Evolutionary conservation across 2,888 invertebrate genomes (phyloP).

Genomic region (Melieria omissa): DNA sequence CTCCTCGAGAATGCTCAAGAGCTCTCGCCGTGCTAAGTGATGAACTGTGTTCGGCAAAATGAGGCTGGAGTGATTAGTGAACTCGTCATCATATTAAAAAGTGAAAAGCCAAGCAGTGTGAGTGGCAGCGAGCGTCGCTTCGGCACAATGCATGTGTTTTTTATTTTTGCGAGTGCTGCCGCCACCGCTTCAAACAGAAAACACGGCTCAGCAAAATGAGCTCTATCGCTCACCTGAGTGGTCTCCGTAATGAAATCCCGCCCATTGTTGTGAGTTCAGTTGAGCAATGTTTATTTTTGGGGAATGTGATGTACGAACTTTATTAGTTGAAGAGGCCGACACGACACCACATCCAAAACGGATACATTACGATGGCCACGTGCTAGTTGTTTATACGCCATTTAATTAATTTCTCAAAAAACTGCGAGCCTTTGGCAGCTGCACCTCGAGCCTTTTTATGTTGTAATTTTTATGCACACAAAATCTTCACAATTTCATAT

Average conservation of each 20-base stretch:
- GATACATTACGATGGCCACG: slow-evolving; percentile 67
- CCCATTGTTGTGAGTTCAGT: slow-evolving; percentile 37
- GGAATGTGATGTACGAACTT: slow-evolving; percentile 29
- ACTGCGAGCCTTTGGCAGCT: slow-evolving; percentile 24
- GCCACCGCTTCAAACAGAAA: slow-evolving; percentile 36
- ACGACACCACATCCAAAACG: slow-evolving; percentile 50
- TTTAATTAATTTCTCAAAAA: slow-evolving; percentile 67
- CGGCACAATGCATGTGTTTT: slow-evolving; percentile 61
- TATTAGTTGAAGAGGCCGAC: slow-evolving; percentile 17
- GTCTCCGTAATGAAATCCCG: slow-evolving; percentile 50
- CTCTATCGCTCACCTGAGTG: slow-evolving; percentile 55
- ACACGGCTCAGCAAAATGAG: neutral
- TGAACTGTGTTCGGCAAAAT: slow-evolving; percentile 52
- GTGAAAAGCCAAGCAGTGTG: slow-evolving; percentile 62
- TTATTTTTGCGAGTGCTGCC: slow-evolving; percentile 30
- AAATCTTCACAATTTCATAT: too few relatives aligned
- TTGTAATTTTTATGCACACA: too few relatives aligned
- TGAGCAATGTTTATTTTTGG: slow-evolving; percentile 33
- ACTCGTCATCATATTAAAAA: slow-evolving; percentile 57
- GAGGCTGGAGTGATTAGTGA: slow-evolving; percentile 57
- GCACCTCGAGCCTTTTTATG: too few relatives aligned
- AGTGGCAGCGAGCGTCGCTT: slow-evolving; percentile 59
- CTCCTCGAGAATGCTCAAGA: slow-evolving; percentile 58
- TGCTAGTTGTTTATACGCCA: slow-evolving; percentile 60
- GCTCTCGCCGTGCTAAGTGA: slow-evolving; percentile 51